Evolutionary conservation across 2,888 invertebrate species (phyloP), one percentile per base, ranked within the genome.

Genomic region (Drosophila phalerata): DNA sequence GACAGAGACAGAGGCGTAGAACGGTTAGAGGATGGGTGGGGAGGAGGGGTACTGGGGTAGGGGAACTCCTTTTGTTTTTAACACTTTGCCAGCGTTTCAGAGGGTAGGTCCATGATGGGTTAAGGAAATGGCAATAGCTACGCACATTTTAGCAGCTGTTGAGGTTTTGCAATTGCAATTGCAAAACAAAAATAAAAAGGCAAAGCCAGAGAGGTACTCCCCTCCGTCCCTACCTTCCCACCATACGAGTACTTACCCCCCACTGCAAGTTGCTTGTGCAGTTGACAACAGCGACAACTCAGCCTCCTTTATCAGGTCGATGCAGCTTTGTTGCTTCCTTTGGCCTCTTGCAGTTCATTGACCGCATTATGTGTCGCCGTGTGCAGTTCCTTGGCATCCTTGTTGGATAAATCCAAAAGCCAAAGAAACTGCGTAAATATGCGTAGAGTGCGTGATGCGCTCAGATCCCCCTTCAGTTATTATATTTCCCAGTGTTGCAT

Each of bases 141-240:
- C 85, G 87, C 85, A 87, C 85, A 87, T 87, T 87, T 87, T 79
- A 87, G 85, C 85, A 85, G 83, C 87, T 85, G 85, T 87, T 87
- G 84, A 86, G 84, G 84, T 77, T 85, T 70, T 72, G 56, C 69
- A 42, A 69, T 70, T 70, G 56, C 69, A 42, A 69, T 64, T 77
- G 67, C 63, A 64, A 68, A 68, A 68, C n/a, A n/a, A n/a, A 22
- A 22, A 22, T 4, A 69, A 57, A 52, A 52, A 69, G 53, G 53
- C 52, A 58, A 58, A 49, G 42, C 42, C 38, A 52, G 32, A 32
- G 45, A 47, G 22, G 34, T 11, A 34, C 48, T 48, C 38, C 43
- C 43, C 17, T 48, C 17, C 9, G 28, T n/a, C 8, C 5, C 1
- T 28, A 28, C 40, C 8, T 51, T 17, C 0, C 34, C 10, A 11